A percentile compares a stretch with the other conserved stretches of the same genome.
Evolutionary conservation across 2,888 invertebrate genomes (phyloP).

Genomic region (Eupithecia abbreviata): DNA sequence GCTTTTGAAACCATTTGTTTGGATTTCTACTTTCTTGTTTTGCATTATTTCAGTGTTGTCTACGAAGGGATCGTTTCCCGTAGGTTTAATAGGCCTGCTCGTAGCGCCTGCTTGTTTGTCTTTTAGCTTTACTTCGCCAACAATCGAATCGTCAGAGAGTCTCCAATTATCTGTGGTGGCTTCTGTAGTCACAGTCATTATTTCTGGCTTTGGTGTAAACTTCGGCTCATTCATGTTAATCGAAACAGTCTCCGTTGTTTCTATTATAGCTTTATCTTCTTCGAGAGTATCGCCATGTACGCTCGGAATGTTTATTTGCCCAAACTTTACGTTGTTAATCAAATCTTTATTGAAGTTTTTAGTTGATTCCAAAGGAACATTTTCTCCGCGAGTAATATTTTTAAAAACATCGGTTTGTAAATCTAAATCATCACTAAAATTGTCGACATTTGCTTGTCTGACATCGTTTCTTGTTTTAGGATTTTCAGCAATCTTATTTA

Average conservation of each 20-base stretch:
- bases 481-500: conserved; percentile 14
- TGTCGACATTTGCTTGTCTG: neutral
- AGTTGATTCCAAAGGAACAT: conserved; percentile 8
- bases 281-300: neutral
- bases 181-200: neutral
- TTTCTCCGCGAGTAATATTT: neutral
- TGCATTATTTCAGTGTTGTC: conserved; percentile 9
- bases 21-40: conserved; percentile 21
- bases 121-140: neutral
- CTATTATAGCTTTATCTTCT: conserved; percentile 1
- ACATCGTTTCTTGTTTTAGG: conserved; percentile 21
- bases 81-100: neutral
- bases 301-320: neutral
- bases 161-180: conserved; percentile 1
- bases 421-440: conserved; percentile 34
- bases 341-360: conserved; percentile 19
- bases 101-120: neutral
- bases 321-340: conserved; percentile 14
- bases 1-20: conserved; percentile 6
- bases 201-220: conserved; percentile 10
- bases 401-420: conserved; percentile 31
- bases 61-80: neutral
- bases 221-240: neutral
- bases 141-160: neutral
- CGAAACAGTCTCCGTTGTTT: neutral